These are phyloP conservation scores for Hydroisotoma schaefferi DNA, from an alignment of 2,888 invertebrate genomes.

Conservation along the genomic window DNA sequence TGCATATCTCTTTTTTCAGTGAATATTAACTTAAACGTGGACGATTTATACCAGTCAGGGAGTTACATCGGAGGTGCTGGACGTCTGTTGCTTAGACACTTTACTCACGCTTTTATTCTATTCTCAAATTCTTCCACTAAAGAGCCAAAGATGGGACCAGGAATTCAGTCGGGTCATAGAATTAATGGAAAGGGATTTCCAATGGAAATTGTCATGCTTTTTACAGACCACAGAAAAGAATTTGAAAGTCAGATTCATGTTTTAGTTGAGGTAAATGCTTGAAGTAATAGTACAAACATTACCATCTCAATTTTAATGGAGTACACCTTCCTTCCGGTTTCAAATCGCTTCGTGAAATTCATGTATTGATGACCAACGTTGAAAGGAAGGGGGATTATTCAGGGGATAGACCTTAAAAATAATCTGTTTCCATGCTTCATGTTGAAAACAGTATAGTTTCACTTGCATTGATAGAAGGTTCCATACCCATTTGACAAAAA, in stretches of 20 bases:
- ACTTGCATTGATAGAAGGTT: too few species aligned
- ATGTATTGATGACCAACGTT: too few species aligned
- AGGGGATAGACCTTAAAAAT: too few species aligned
- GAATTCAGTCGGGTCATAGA: constrained; percentile 21
- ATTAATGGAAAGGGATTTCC: constrained; percentile 21
- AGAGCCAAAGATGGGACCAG: constrained; percentile 9
- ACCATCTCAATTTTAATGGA: too few species aligned
- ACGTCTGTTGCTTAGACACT: constrained; percentile 2
- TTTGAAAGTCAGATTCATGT: constrained; percentile 27
- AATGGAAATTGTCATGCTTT: constrained; percentile 30
- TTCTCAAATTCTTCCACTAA: constrained; percentile 6
- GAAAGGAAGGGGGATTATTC: too few species aligned
- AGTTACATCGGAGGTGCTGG: constrained; percentile 26
- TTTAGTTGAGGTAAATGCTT: constrained; percentile 20
- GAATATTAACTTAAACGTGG: background rate
- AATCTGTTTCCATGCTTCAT: too few species aligned
- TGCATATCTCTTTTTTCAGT: constrained; percentile 1
- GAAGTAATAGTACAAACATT: too few species aligned
- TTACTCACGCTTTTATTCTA: constrained; percentile 24
- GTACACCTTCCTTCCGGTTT: too few species aligned
- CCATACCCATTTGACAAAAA: too few species aligned
- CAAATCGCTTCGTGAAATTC: too few species aligned
- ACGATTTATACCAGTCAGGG: constrained; percentile 4
- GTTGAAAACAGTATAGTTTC: too few species aligned
- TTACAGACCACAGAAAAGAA: constrained; percentile 1